Evolutionary conservation across 2,113 vertebrate genomes (phyloP).

Genomic region (Notiomystis cincta): DNA sequence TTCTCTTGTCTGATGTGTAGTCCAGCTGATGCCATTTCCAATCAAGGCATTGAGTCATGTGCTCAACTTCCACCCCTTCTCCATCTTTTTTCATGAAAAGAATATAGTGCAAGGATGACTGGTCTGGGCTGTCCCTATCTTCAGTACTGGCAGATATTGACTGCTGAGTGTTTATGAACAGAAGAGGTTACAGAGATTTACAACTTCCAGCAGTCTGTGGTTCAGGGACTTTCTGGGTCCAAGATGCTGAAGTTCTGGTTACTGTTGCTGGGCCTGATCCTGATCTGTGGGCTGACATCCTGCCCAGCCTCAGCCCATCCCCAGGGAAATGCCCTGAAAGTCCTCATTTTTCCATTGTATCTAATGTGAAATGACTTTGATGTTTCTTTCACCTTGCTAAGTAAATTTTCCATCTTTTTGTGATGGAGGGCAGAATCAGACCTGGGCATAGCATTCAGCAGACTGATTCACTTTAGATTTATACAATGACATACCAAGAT

Average conservation of each 20-base stretch:
- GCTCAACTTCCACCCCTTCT: neutral
- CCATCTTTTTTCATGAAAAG: neutral
- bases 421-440: neutral
- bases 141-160: neutral
- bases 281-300: neutral
- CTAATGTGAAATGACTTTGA: neutral
- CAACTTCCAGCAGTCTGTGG: neutral
- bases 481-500: neutral
- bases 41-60: neutral
- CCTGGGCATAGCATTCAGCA: neutral
- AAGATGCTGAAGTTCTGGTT: neutral
- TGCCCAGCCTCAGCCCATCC: neutral
- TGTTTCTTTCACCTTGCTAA: neutral
- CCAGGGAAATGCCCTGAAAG: neutral
- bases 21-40: neutral
- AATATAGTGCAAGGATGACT: neutral
- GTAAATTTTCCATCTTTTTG: neutral
- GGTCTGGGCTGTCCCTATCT: neutral
- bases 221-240: neutral
- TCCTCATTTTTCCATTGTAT: neutral
- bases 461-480: neutral
- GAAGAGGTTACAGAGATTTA: neutral
- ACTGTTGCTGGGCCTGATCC: neutral
- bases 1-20: neutral
- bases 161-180: neutral